Base-by-base conservation (phyloP, 2,797 vertebrate species). In the Lagodon rhomboides region DNA sequence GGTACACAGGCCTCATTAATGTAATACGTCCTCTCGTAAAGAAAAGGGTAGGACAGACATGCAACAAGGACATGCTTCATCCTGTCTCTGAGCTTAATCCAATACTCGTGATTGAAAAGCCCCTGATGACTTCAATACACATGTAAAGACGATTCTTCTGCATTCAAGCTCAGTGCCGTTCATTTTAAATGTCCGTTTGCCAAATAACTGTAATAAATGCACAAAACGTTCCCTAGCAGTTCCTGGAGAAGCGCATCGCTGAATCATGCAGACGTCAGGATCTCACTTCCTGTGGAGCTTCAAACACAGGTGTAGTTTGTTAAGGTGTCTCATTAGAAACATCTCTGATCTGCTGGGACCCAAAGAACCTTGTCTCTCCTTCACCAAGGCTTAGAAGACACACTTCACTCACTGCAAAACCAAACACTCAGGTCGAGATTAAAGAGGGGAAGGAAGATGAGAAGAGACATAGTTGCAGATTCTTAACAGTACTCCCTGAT, bases 331-430 rank as follows among this genome's bases (percentile, higher is more conserved):
- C 62, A 41, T 82, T 71, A 78, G 76, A 80, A 88, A 75, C 63
- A 70, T 73, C 43, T 77, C 25, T 69, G 72, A 78, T 71, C 85
- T 80, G 76, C 78, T 50, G 89, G 83, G 77, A 91, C 61, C 75
- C 55, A 47, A 75, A 88, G 66, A 87, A 87, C 87, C 85, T 89
- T 86, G 88, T 85, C 63, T 92, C 81, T 90, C 83, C 85, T 92
- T 90, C 84, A 78, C 51, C n/a, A 4, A 59, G 70, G 60, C 87
- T 89, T 71, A 85, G 74, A 84, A 88, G 80, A 78, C 55, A 68
- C 55, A 79, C 75, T 89, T 87, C 64, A 58, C 63, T 84, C 67
- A 49, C 23, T 54, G 72, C 71, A 67, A 80, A 83, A 80, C 71
- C 82, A 86, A 89, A 87, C 55, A 67, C 71, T 76, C 66, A 74